phyloP scores from a whole-genome alignment of 2,113 vertebrate species.

The Pseudois nayaur region DNA sequence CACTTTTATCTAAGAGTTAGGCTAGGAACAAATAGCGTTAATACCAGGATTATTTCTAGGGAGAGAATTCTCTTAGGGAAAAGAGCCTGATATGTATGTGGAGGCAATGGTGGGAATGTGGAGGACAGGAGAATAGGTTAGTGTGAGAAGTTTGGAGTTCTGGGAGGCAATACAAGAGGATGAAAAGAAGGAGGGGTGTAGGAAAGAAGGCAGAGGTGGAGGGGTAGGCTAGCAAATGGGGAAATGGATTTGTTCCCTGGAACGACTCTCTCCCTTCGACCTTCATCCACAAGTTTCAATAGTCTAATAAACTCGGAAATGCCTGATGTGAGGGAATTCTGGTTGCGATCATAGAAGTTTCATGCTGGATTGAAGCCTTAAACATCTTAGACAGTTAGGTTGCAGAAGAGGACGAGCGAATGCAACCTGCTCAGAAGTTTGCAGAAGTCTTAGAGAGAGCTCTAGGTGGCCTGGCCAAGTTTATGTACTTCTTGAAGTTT shows the following conservation, averaged over 20 bases:
- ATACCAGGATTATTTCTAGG: not conserved
- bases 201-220: not conserved
- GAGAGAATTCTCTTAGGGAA: not conserved
- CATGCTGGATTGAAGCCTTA: not conserved
- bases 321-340: not conserved
- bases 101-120: not conserved
- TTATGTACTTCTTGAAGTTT: not conserved
- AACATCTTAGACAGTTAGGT: not conserved
- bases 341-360: not conserved
- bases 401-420: not conserved
- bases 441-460: not conserved
- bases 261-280: not conserved
- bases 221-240: not conserved
- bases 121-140: not conserved
- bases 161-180: not conserved
- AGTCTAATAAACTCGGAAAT: not conserved
- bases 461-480: not conserved
- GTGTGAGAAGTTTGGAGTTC: not conserved
- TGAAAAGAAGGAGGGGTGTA: not conserved
- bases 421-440: not conserved
- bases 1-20: not conserved
- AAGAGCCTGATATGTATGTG: not conserved
- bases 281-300: not conserved
- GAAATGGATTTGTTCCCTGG: not conserved
- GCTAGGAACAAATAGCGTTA: not conserved